Conservation (phyloP, 2,888 invertebrate genomes). For the Cephus nigrinus region DNA sequence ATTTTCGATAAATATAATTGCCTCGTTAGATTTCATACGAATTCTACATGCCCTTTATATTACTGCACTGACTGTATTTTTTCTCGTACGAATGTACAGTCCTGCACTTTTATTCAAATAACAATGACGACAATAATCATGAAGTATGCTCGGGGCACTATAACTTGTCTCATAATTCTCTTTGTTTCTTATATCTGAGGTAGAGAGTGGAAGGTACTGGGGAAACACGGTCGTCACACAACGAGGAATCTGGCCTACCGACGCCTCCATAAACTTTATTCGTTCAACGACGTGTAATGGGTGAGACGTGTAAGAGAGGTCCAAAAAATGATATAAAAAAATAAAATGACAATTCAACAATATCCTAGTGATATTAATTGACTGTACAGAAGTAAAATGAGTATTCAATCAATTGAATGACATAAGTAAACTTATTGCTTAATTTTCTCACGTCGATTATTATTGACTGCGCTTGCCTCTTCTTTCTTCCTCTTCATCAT, state of each 20-base stretch:
- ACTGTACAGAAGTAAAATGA: not conserved
- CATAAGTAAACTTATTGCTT: slow-evolving; percentile 21
- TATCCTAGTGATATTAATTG: not conserved
- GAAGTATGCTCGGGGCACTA: not conserved
- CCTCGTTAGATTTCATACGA: not conserved
- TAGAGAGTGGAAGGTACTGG: not conserved
- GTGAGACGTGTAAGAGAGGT: not conserved
- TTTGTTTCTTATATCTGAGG: not conserved
- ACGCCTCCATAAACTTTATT: not conserved
- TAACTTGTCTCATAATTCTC: not conserved
- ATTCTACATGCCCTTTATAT: not conserved
- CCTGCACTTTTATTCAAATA: not conserved
- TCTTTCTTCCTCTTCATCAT: not conserved
- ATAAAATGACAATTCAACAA: not conserved
- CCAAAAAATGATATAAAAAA: not conserved
- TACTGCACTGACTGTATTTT: not conserved
- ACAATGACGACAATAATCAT: not conserved
- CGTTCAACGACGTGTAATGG: not conserved
- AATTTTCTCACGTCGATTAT: slow-evolving; percentile 10
- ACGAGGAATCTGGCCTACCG: not conserved
- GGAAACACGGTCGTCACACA: not conserved
- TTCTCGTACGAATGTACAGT: not conserved
- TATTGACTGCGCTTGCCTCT: not conserved
- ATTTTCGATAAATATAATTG: not conserved
- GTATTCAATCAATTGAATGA: not conserved